Evolutionary conservation across 1,140 invertebrate genomes (phyloP).

Genomic region (Neuroterus valhalla): DNA sequence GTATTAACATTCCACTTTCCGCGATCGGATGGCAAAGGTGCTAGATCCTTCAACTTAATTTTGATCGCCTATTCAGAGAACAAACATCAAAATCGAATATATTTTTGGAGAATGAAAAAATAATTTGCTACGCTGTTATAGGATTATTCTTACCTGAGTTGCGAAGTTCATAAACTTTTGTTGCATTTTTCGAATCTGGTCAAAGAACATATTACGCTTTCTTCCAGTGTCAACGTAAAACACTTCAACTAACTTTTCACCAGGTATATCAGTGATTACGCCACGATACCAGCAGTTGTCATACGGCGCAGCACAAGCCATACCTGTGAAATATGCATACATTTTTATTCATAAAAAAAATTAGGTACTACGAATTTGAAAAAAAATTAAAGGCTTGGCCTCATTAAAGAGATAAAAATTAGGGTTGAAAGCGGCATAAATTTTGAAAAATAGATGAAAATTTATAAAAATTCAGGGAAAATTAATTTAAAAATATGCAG

Average conservation of each 20-base stretch:
- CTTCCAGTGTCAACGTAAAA: constrained; percentile 75
- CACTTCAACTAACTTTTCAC: constrained; percentile 67
- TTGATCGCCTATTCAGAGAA: constrained; percentile 64
- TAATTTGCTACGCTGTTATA: constrained; percentile 17
- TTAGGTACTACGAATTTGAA: constrained; percentile 30
- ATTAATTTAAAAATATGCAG: no score
- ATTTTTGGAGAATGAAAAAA: constrained; percentile 20
- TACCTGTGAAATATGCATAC: constrained; percentile 64
- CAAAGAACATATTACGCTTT: constrained; percentile 55
- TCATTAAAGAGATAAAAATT: no score
- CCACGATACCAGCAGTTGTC: constrained; percentile 73
- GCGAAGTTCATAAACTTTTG: constrained; percentile 50
- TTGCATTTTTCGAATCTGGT: constrained; percentile 60
- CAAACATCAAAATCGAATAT: constrained; percentile 21
- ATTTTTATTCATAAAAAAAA: constrained; percentile 11
- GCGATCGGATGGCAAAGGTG: constrained; percentile 38
- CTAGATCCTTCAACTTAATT: constrained; percentile 61
- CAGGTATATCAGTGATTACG: constrained; percentile 62
- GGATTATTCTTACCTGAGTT: constrained; percentile 59
- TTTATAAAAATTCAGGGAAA: no score
- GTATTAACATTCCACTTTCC: constrained; percentile 52
- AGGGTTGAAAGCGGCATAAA: no score
- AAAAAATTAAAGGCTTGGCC: background rate
- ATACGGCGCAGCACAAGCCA: constrained; percentile 70
- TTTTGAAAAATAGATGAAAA: no score